Conservation (phyloP, 2,113 vertebrate genomes). For the Caranx ignobilis region DNA sequence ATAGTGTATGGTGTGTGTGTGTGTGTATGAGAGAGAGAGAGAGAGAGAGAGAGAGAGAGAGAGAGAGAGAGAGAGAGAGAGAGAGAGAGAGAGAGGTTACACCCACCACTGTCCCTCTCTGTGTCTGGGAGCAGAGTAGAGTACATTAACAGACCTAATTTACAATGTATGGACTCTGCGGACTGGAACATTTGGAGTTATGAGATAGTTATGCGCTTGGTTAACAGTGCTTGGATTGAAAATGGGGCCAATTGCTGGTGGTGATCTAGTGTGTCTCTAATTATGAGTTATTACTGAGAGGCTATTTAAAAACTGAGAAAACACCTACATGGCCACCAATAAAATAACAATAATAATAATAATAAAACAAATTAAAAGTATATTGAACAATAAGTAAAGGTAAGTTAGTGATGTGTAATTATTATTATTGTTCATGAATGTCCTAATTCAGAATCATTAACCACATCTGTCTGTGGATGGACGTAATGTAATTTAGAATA, state of each 20-base stretch:
- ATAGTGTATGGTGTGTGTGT: constrained; percentile 36
- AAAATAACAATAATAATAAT: too few relatives aligned
- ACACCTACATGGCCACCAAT: background rate
- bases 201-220: constrained; percentile 79
- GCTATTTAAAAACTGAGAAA: constrained; percentile 57
- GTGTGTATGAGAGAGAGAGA: constrained; percentile 56
- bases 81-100: constrained; percentile 60
- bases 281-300: constrained; percentile 71
- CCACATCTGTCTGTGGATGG: too few relatives aligned
- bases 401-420: constrained; percentile 7
- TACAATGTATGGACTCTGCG: constrained; percentile 79
- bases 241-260: constrained; percentile 59
- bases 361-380: too few relatives aligned
- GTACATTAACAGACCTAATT: constrained; percentile 81
- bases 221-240: constrained; percentile 75
- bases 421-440: background rate
- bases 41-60: constrained; percentile 62
- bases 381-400: background rate
- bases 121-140: constrained; percentile 58
- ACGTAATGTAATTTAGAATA: background rate
- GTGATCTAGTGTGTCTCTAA: constrained; percentile 62
- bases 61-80: constrained; percentile 23
- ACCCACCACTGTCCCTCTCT: constrained; percentile 63
- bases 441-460: too few relatives aligned
- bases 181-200: constrained; percentile 80